A percentile compares a stretch with the other conserved stretches of the same genome.
Conservation (phyloP, 1,140 invertebrate genomes). For the Bombyx mori region DNA sequence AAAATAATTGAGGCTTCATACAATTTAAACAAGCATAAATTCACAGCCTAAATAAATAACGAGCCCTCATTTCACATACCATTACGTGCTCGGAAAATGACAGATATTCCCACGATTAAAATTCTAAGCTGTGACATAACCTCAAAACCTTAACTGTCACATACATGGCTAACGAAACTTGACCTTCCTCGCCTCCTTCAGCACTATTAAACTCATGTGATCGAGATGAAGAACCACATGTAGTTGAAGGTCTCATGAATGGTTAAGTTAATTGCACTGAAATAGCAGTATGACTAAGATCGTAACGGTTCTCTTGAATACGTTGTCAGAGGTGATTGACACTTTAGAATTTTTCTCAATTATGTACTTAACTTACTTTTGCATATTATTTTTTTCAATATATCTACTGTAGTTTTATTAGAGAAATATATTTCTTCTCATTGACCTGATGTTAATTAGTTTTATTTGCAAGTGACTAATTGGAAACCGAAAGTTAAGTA, state of each 20-base stretch:
- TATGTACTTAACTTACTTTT: too few species aligned
- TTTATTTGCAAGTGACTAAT: too few species aligned
- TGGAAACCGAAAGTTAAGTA: too few species aligned
- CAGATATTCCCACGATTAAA: constrained; percentile 47
- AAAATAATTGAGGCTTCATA: background rate
- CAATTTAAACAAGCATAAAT: background rate
- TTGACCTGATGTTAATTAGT: too few species aligned
- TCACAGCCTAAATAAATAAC: background rate
- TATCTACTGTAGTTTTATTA: too few species aligned
- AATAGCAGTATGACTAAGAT: constrained; percentile 45
- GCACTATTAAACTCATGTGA: too few species aligned
- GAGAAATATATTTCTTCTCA: too few species aligned
- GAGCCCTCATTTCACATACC: too few species aligned
- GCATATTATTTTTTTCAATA: too few species aligned
- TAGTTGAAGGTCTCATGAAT: constrained; percentile 20
- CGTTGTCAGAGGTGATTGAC: constrained; percentile 11
- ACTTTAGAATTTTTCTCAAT: background rate
- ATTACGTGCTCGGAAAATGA: constrained; percentile 4
- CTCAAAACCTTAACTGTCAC: constrained; percentile 53
- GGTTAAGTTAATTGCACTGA: constrained; percentile 40
- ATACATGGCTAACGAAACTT: constrained; percentile 29
- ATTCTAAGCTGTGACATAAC: constrained; percentile 45
- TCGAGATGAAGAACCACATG: constrained; percentile 1
- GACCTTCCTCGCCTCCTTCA: constrained; percentile 12
- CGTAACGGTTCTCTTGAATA: constrained; percentile 34